phyloP scores from a whole-genome alignment of 2,888 invertebrate species.

The Nephrotoma flavescens region DNA sequence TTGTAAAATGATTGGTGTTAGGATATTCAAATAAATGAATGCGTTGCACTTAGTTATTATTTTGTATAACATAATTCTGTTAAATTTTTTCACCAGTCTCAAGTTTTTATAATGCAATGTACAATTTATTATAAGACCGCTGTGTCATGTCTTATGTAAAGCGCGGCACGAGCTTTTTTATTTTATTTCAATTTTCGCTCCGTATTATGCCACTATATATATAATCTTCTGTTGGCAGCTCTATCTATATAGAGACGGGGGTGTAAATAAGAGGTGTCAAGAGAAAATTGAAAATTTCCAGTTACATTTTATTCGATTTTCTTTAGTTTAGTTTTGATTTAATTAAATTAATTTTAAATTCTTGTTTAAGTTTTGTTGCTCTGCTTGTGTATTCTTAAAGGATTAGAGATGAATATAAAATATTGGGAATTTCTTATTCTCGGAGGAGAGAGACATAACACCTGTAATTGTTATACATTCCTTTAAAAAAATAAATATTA shows the following conservation, averaged over 20 bases:
- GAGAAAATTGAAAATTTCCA: not conserved
- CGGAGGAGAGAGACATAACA: not conserved
- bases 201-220: not conserved
- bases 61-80: not conserved
- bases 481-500: too few relatives aligned
- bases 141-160: not conserved
- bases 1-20: not conserved
- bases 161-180: not conserved
- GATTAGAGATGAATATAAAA: not conserved
- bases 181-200: not conserved
- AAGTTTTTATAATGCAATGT: not conserved
- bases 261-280: not conserved
- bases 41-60: not conserved
- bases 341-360: not conserved
- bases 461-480: not conserved
- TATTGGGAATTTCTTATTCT: not conserved
- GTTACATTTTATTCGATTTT: not conserved
- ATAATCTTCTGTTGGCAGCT: not conserved
- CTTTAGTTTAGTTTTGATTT: not conserved
- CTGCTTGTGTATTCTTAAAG: not conserved
- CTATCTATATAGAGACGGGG: not conserved
- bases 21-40: not conserved
- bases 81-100: not conserved
- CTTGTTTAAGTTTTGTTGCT: not conserved
- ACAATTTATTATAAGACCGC: not conserved